phyloP scores from a whole-genome alignment of 2,797 vertebrate genomes.

The Alosa sapidissima region DNA sequence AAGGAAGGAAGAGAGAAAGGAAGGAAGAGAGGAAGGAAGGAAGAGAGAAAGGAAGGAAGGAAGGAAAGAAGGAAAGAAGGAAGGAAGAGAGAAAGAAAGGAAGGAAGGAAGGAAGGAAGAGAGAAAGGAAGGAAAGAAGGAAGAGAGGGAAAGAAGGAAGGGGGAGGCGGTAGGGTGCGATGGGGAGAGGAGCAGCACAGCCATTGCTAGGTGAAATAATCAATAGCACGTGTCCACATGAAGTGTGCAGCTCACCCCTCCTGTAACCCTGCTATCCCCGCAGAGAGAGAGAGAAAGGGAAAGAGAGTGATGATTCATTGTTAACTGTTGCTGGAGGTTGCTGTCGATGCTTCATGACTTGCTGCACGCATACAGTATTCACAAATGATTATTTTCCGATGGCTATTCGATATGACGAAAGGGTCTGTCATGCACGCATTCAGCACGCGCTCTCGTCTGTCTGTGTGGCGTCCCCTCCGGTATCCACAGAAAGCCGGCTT shows the following conservation, averaged over 20 bases:
- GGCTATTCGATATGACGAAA: constrained; percentile 6
- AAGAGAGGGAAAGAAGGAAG: neutral
- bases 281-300: neutral
- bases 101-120: too few species aligned
- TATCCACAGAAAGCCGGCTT: neutral
- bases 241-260: neutral
- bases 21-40: too few species aligned
- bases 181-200: neutral
- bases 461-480: neutral
- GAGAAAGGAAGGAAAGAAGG: too few species aligned
- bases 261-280: neutral
- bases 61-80: too few species aligned
- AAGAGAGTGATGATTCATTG: neutral
- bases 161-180: neutral
- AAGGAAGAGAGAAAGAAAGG: neutral
- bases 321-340: constrained; percentile 9
- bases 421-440: neutral
- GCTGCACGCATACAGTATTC: neutral
- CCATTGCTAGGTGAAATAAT: neutral
- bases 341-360: neutral
- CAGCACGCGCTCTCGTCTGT: neutral
- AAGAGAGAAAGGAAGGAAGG: too few species aligned
- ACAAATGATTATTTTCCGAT: constrained; percentile 19
- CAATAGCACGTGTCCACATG: neutral
- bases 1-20: neutral